Conservation (phyloP, 2,113 vertebrate genomes). For the Glaucomys volans region DNA sequence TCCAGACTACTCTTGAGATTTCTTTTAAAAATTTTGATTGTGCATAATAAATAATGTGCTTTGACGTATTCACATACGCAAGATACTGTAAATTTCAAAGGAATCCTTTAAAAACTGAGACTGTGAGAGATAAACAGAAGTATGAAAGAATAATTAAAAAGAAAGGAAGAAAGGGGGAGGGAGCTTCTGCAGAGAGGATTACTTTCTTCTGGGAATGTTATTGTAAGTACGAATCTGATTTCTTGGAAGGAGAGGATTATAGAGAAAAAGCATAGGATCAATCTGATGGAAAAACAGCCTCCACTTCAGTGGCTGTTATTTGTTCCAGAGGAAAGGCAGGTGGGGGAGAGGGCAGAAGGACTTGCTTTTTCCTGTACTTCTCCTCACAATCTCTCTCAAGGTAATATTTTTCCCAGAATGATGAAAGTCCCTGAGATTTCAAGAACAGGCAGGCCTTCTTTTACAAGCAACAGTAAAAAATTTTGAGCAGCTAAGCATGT, state of each 20-base stretch:
- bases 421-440: slow-evolving; percentile 76
- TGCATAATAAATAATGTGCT: not conserved
- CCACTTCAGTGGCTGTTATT: not conserved
- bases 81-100: not conserved
- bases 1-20: not conserved
- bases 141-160: not conserved
- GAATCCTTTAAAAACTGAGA: not conserved
- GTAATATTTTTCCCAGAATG: slow-evolving; percentile 70
- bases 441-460: slow-evolving; percentile 67
- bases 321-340: not conserved
- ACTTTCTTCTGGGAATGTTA: not conserved
- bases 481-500: slow-evolving; percentile 77
- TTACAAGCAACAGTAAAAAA: slow-evolving; percentile 73
- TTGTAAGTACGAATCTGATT: not conserved
- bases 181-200: not conserved
- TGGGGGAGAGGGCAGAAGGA: not conserved
- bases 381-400: slow-evolving; percentile 1
- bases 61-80: not conserved
- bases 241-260: not conserved
- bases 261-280: not conserved
- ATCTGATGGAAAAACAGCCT: not conserved
- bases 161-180: not conserved
- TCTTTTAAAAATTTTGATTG: not conserved
- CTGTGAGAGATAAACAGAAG: not conserved
- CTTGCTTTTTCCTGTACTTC: not conserved